Evolutionary conservation across 2,797 vertebrate genomes (phyloP).

Genomic region (Myotis planiceps): DNA sequence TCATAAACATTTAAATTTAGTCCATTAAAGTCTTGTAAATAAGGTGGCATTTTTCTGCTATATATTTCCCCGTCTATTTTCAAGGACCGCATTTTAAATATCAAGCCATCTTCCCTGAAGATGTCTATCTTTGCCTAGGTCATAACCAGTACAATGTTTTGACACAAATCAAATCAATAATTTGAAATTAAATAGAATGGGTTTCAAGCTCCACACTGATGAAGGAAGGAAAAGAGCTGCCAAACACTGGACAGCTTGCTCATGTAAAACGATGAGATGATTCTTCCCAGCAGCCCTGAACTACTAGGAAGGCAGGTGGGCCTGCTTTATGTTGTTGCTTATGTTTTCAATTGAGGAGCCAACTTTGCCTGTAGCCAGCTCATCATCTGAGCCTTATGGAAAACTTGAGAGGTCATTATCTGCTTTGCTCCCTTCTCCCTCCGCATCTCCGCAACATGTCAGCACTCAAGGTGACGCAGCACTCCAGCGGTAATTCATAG

Average conservation of each 20-base stretch:
- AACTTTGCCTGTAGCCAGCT: conserved; percentile 39
- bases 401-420: conserved; percentile 54
- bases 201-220: conserved; percentile 50
- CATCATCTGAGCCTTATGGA: conserved; percentile 54
- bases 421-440: conserved; percentile 48
- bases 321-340: conserved; percentile 38
- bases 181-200: conserved; percentile 50
- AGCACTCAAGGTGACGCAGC: not conserved
- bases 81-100: conserved; percentile 41
- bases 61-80: not conserved
- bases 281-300: conserved; percentile 39
- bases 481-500: conserved; percentile 25
- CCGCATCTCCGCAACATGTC: not conserved
- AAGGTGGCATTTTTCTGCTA: conserved; percentile 12
- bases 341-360: conserved; percentile 41
- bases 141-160: conserved; percentile 42
- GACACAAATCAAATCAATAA: conserved; percentile 55
- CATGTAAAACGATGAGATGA: conserved; percentile 32
- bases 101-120: conserved; percentile 4
- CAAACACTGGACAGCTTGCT: conserved; percentile 49
- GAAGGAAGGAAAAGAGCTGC: conserved; percentile 52
- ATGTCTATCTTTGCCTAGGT: not conserved
- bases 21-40: conserved; percentile 18
- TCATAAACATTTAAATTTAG: conserved; percentile 21
- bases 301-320: conserved; percentile 9